Conservation (phyloP, 2,113 vertebrate species). For the Saimiri boliviensis region DNA sequence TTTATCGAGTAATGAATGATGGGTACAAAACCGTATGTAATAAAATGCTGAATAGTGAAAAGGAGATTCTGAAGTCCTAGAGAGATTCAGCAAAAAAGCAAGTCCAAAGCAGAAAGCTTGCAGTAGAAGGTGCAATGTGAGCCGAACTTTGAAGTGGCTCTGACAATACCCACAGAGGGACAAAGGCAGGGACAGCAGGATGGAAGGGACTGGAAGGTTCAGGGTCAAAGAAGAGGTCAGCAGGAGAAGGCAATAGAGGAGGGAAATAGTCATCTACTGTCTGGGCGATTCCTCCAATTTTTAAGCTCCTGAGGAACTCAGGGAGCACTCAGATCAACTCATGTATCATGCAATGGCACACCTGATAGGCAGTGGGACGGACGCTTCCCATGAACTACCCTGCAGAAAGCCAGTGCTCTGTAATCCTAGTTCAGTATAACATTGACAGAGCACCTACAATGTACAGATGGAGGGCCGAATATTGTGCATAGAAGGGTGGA, state of each 20-base stretch:
- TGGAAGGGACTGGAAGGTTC: not conserved
- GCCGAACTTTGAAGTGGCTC: not conserved
- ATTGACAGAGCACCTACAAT: not conserved
- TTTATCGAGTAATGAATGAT: not conserved
- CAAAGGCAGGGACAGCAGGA: not conserved
- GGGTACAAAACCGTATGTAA: not conserved
- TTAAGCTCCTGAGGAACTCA: not conserved
- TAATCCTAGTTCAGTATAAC: not conserved
- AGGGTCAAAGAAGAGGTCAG: not conserved
- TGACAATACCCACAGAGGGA: too few relatives aligned
- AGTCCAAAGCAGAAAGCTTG: not conserved
- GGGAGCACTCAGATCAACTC: not conserved
- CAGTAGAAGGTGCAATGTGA: not conserved
- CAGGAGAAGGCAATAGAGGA: not conserved
- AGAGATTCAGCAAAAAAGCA: not conserved
- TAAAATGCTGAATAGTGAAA: not conserved
- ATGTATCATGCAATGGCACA: not conserved
- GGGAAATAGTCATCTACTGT: not conserved
- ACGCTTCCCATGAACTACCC: not conserved
- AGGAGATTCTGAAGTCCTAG: not conserved
- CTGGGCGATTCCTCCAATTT: not conserved
- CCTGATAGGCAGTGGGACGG: not conserved
- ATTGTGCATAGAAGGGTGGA: not conserved
- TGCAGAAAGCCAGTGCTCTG: not conserved
- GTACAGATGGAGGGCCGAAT: not conserved